Percentiles rank a stretch among this genome's conserved stretches.
These are phyloP conservation scores for Cryptus armator DNA, from an alignment of 2,888 invertebrate species.

Conservation along the genomic window DNA sequence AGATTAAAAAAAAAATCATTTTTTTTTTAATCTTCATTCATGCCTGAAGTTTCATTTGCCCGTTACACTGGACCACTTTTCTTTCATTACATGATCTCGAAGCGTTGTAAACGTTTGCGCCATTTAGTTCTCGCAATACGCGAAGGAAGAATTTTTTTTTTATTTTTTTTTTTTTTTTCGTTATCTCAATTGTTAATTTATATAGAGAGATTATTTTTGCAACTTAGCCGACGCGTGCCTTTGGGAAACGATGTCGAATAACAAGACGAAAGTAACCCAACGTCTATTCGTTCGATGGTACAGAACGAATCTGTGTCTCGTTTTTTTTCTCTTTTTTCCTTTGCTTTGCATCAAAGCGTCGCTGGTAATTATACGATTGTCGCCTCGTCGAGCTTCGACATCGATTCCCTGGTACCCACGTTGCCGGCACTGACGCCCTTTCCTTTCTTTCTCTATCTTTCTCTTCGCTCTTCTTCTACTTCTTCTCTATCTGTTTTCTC, in stretches of 20 bases:
- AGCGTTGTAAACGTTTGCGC: constrained; percentile 23
- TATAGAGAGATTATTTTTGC: constrained; percentile 47
- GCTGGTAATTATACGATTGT: constrained; percentile 65
- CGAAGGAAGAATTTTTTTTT: neutral
- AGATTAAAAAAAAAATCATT: neutral
- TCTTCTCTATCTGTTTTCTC: constrained; percentile 32
- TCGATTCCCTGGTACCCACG: constrained; percentile 59
- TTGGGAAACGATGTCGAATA: constrained; percentile 59
- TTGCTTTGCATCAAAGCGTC: constrained; percentile 45
- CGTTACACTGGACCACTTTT: constrained; percentile 35
- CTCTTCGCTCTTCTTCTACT: constrained; percentile 12
- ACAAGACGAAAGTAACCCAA: constrained; percentile 33
- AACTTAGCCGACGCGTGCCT: constrained; percentile 39
- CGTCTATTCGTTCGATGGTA: constrained; percentile 19
- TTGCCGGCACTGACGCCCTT: constrained; percentile 35
- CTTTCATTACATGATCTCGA: neutral
- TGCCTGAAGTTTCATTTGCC: constrained; percentile 39
- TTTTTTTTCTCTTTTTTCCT: too few relatives aligned
- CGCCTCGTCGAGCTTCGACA: constrained; percentile 57
- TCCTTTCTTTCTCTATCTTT: constrained; percentile 18
- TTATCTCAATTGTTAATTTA: constrained; percentile 5
- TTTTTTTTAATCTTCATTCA: neutral
- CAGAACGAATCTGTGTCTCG: constrained; percentile 16
- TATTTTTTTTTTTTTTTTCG: neutral
- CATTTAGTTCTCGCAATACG: constrained; percentile 22